Percentiles rank a stretch among this genome's conserved stretches.
Evolutionary conservation across 2,888 invertebrate species (phyloP).

Genomic region (Ditylenchus weischeri): DNA sequence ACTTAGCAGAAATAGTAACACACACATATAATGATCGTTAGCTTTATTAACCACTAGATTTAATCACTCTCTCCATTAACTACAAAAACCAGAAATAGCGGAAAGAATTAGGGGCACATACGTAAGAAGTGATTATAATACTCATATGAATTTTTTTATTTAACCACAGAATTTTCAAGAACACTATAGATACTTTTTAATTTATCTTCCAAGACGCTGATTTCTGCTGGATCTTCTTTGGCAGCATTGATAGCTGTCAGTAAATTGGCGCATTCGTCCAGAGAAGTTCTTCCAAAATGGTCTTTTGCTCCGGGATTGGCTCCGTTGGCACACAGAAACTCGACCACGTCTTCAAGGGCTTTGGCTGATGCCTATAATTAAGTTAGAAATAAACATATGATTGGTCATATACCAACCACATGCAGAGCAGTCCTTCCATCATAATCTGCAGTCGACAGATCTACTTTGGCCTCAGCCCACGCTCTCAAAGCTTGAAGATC

Average conservation of each 20-base stretch:
- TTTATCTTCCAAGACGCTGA: too few species aligned
- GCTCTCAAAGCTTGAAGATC: constrained; percentile 59
- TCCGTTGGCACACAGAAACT: constrained; percentile 43
- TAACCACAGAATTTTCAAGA: too few species aligned
- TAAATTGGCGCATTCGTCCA: constrained; percentile 31
- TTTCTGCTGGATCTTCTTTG: too few species aligned
- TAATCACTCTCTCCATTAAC: too few species aligned
- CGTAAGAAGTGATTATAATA: too few species aligned
- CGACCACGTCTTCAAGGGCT: constrained; percentile 41
- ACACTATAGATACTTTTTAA: too few species aligned
- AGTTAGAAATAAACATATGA: constrained; percentile 1
- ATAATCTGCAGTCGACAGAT: constrained; percentile 50
- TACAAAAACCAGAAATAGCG: too few species aligned
- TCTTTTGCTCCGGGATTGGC: constrained; percentile 43
- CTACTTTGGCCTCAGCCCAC: constrained; percentile 54
- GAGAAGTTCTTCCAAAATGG: constrained; percentile 46
- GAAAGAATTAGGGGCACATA: too few species aligned
- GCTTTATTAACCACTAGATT: too few species aligned
- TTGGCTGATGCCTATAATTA: constrained; percentile 44
- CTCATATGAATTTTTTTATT: too few species aligned
- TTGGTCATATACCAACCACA: constrained; percentile 37
- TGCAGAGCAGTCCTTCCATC: constrained; percentile 55
- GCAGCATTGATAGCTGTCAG: background rate
- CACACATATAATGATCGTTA: too few species aligned
- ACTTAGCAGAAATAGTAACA: too few species aligned